Conservation (phyloP, 2,797 vertebrate species). For the Alectoris magna region DNA sequence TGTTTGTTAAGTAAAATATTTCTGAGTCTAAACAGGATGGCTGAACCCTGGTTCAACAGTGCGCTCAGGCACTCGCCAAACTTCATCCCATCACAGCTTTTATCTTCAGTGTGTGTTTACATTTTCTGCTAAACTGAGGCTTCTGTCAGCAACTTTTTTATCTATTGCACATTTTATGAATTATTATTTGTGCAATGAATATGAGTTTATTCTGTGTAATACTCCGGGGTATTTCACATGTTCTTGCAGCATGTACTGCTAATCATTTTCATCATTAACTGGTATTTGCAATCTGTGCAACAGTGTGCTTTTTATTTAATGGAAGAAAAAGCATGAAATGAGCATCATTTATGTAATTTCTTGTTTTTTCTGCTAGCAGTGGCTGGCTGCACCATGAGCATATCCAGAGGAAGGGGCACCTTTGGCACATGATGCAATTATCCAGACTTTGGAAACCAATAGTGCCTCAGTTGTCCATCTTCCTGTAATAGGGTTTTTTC, state of each 20-base stretch:
- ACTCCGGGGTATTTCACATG: background rate
- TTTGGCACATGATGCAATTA: background rate
- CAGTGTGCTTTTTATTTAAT: background rate
- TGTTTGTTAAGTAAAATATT: slow-evolving; percentile 16
- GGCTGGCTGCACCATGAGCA: background rate
- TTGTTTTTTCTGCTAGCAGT: background rate
- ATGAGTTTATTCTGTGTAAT: background rate
- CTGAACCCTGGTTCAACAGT: background rate
- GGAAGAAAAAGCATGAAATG: background rate
- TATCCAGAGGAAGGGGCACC: background rate
- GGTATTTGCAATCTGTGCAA: background rate
- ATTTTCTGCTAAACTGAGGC: background rate
- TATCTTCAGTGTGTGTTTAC: background rate
- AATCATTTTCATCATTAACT: background rate
- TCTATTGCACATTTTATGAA: background rate
- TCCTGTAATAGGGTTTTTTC: background rate
- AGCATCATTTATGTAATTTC: background rate
- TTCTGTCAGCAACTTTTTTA: background rate
- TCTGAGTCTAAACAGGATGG: background rate
- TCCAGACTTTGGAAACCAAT: background rate
- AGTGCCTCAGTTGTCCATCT: background rate
- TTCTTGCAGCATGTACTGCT: background rate
- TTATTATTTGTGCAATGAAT: slow-evolving; percentile 5
- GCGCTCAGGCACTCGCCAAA: background rate
- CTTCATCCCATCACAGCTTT: background rate